These are phyloP conservation scores for Pseudochirops corinnae DNA, from an alignment of 2,797 vertebrate genomes.

Conservation along the genomic window DNA sequence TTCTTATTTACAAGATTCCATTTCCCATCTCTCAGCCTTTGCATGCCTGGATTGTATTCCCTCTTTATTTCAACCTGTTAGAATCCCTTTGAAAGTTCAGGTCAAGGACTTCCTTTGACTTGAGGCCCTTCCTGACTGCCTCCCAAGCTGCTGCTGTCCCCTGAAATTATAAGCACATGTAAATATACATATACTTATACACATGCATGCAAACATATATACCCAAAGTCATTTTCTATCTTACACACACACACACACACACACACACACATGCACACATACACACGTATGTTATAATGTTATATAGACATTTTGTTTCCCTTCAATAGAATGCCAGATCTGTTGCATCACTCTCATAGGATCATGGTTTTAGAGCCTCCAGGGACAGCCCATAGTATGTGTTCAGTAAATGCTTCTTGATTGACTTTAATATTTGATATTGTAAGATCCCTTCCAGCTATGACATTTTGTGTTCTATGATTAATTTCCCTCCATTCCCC, in stretches of 20 bases:
- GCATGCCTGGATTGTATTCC: neutral
- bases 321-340: neutral
- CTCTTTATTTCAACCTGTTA: neutral
- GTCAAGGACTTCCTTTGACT: neutral
- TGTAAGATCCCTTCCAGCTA: neutral
- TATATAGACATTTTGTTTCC: neutral
- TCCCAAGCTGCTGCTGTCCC: neutral
- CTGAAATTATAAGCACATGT: neutral
- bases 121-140: neutral
- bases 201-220: neutral
- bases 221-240: neutral
- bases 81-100: neutral
- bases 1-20: neutral
- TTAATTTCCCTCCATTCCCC: neutral
- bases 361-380: neutral
- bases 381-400: neutral
- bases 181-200: neutral
- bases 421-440: neutral
- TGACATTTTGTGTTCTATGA: neutral
- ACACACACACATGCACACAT: too few relatives aligned
- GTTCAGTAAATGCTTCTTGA: neutral
- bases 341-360: neutral
- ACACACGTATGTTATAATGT: neutral
- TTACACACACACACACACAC: neutral
- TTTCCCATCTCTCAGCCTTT: neutral